phyloP scores from a whole-genome alignment of 2,113 vertebrate species.

The Nematolebias whitei region DNA sequence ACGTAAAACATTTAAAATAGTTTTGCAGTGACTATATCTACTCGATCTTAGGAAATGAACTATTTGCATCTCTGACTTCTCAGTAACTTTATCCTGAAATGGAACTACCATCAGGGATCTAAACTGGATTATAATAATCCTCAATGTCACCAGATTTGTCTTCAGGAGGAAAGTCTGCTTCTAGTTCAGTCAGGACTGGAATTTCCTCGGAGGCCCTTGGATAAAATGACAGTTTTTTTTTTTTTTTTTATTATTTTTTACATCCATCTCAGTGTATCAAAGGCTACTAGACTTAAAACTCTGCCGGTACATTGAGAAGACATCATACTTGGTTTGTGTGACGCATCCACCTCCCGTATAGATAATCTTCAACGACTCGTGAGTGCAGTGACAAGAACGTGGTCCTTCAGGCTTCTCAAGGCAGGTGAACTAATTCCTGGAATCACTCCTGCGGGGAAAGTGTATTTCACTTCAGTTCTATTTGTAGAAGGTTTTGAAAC shows the following conservation, averaged over 20 bases:
- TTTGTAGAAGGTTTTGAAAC: neutral
- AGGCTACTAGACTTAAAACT: neutral
- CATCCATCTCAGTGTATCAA: neutral
- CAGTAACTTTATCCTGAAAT: neutral
- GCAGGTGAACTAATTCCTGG: neutral
- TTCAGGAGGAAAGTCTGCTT: neutral
- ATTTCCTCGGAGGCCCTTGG: neutral
- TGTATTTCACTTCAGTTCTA: neutral
- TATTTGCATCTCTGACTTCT: neutral
- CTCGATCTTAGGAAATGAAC: too few species aligned
- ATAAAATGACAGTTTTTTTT: neutral
- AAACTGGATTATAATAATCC: neutral
- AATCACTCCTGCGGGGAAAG: neutral
- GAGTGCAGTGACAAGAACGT: neutral
- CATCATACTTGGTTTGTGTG: neutral
- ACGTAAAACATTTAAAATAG: too few species aligned
- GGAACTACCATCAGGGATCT: neutral
- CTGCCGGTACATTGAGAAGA: neutral
- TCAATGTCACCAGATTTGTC: neutral
- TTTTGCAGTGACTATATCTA: too few species aligned
- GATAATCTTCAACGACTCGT: neutral
- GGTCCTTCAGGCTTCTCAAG: slow-evolving; percentile 1
- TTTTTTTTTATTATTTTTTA: too few species aligned
- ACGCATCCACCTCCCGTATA: neutral
- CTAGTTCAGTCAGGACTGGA: neutral